Conservation (phyloP, 2,888 invertebrate genomes). For the Mimas tiliae region DNA sequence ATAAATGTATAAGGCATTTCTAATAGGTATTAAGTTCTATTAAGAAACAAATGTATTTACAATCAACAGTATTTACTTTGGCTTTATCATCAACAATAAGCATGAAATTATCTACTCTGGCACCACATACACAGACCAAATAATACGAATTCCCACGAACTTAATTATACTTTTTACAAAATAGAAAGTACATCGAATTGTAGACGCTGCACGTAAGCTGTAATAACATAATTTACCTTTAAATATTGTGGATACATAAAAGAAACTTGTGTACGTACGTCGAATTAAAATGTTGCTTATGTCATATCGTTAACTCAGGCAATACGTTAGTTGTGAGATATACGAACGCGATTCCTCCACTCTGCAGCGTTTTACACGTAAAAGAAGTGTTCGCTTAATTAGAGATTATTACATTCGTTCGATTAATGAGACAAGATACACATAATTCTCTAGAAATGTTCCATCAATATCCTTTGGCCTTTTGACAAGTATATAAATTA, state of each 20-base stretch:
- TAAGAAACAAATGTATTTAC: no score
- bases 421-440: slow-evolving; percentile 21
- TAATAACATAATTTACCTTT: slow-evolving; percentile 22
- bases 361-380: slow-evolving; percentile 6
- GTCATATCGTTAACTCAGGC: slow-evolving; percentile 21
- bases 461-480: slow-evolving; percentile 9
- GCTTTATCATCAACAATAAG: not conserved
- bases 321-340: slow-evolving; percentile 22
- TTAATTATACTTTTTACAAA: not conserved
- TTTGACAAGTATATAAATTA: slow-evolving; percentile 13
- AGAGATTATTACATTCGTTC: slow-evolving; percentile 14
- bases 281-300: slow-evolving; percentile 24
- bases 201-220: not conserved
- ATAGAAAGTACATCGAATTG: not conserved
- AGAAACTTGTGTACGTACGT: slow-evolving; percentile 17
- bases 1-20: no score
- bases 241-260: slow-evolving; percentile 18
- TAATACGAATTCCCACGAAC: not conserved
- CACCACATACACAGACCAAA: not conserved
- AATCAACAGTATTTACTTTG: no score
- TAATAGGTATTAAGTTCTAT: no score
- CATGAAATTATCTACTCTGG: not conserved
- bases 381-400: slow-evolving; percentile 23
- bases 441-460: slow-evolving; percentile 20
- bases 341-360: slow-evolving; percentile 12